Conservation (phyloP, 1,140 invertebrate species). For the Heliconius hewitsoni region DNA sequence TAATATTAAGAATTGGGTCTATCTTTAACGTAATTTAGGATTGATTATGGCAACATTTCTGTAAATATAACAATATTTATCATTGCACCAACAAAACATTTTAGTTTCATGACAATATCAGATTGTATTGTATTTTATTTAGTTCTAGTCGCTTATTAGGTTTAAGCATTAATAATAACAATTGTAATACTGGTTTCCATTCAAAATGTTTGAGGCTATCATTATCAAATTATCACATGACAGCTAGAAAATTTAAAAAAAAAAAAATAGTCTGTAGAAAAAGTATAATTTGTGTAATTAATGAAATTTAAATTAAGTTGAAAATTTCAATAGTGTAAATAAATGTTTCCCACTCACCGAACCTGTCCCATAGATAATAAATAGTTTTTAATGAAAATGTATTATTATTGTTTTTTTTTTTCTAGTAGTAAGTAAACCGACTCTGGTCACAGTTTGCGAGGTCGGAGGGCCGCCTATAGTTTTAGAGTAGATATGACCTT, state of each 20-base stretch:
- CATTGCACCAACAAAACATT: constrained; percentile 34
- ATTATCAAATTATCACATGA: not conserved
- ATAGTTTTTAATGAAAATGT: constrained; percentile 12
- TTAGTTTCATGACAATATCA: constrained; percentile 67
- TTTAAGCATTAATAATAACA: constrained; percentile 47
- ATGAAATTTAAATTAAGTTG: not conserved
- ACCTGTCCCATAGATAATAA: not conserved
- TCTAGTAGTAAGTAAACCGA: constrained; percentile 56
- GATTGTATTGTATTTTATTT: constrained; percentile 62
- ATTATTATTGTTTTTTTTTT: constrained; percentile 6
- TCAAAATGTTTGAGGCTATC: constrained; percentile 42
- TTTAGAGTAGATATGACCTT: constrained; percentile 52
- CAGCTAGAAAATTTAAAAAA: not conserved
- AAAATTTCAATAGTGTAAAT: constrained; percentile 4
- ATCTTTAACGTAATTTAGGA: not conserved
- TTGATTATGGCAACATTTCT: constrained; percentile 10
- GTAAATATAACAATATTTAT: constrained; percentile 37
- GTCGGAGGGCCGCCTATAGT: constrained; percentile 75
- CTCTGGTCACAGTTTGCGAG: constrained; percentile 62
- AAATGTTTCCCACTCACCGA: not conserved
- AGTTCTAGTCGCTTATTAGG: constrained; percentile 72
- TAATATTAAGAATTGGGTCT: constrained; percentile 6
- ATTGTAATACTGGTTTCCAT: constrained; percentile 32
- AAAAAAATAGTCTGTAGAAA: not conserved
- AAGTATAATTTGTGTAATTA: constrained; percentile 8